A percentile compares a stretch with the other conserved stretches of the same genome.
These are phyloP conservation scores for Cnemophilus loriae DNA, from an alignment of 2,113 vertebrate species.

Conservation along the genomic window DNA sequence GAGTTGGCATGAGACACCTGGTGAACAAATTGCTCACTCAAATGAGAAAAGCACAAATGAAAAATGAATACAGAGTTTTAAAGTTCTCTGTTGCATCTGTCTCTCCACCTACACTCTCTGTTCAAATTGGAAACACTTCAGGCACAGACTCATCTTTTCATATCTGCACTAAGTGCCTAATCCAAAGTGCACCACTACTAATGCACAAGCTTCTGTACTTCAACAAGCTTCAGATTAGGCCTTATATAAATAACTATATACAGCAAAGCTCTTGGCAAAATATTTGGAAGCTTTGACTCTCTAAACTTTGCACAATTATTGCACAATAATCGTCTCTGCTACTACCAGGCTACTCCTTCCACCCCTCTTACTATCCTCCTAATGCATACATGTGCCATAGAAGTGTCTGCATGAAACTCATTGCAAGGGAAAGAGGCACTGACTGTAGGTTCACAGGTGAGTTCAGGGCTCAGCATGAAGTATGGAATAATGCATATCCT, in stretches of 20 bases:
- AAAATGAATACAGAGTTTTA: background rate
- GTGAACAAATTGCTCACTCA: background rate
- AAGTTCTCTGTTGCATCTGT: background rate
- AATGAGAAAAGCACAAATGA: background rate
- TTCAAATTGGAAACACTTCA: background rate
- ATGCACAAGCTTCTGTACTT: background rate
- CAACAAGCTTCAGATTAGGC: background rate
- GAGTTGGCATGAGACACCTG: background rate
- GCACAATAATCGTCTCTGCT: background rate
- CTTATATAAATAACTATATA: background rate
- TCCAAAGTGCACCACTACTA: background rate
- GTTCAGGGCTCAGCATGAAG: background rate
- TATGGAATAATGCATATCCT: background rate
- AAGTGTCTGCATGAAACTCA: background rate
- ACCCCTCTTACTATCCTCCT: background rate
- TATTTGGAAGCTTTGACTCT: background rate
- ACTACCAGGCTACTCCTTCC: background rate
- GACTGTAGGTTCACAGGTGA: background rate
- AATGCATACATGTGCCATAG: rapidly evolving
- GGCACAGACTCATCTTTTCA: background rate
- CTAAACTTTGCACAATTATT: background rate
- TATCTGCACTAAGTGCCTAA: background rate
- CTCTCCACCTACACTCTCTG: background rate
- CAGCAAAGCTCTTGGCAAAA: background rate
- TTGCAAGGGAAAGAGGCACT: background rate